Conservation (phyloP, 2,113 vertebrate species). For the Dromaius novaehollandiae region DNA sequence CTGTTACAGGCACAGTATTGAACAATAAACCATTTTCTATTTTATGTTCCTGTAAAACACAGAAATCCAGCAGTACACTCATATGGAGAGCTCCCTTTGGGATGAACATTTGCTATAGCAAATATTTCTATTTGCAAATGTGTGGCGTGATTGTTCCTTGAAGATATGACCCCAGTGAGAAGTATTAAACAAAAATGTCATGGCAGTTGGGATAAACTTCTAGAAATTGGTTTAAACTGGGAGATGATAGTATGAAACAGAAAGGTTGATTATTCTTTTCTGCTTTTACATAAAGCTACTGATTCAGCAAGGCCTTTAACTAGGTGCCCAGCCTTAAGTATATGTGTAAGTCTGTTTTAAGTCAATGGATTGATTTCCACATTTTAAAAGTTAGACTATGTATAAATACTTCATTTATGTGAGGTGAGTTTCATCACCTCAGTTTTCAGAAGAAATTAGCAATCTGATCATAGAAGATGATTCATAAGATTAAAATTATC, state of each 20-base stretch:
- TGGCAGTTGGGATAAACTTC: background rate
- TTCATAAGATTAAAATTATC: background rate
- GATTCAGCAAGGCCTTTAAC: background rate
- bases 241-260: background rate
- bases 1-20: background rate
- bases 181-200: background rate
- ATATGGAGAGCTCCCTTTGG: background rate
- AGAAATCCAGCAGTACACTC: background rate
- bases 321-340: background rate
- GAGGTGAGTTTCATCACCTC: background rate
- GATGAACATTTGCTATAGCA: background rate
- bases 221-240: background rate
- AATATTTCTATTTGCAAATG: constrained; percentile 25
- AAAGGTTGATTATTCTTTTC: background rate
- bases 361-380: background rate
- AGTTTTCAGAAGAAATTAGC: background rate
- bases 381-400: background rate
- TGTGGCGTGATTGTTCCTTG: background rate
- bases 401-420: background rate
- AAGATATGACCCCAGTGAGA: background rate
- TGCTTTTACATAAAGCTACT: background rate
- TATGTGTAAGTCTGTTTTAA: background rate
- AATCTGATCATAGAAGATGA: background rate
- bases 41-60: background rate
- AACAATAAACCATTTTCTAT: constrained; percentile 23